Base-by-base conservation (phyloP, 2,113 vertebrate species). In the Aptenodytes patagonicus region DNA sequence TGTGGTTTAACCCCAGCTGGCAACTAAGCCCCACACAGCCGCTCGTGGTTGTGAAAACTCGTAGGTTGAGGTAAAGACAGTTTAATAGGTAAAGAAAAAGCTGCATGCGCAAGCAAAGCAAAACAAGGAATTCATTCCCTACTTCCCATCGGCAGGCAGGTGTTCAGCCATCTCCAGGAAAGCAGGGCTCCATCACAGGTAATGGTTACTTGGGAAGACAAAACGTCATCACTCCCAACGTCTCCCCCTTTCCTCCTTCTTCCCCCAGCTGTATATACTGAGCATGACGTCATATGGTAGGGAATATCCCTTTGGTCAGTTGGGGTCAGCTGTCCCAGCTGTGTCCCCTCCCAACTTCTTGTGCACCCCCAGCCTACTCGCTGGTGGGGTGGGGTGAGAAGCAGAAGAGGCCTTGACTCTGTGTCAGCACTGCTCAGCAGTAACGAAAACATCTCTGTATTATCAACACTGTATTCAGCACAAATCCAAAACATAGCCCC, bases 1-100 rank as follows among this genome's bases (percentile, higher is more conserved):
- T 2, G 0, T 18, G 17, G 5, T 66, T 32, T 58, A 34, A 58
- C 32, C 4, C 17, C 36, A 44, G 11, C 2, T 5, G 11, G 6
- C 10, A 66, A 60, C 32, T 73, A 66, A 58, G 36, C 22, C 10
- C 11, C 22, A 44, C 21, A 17, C 36, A 66, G 46, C 18, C 3
- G 1, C 24, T 40, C 2, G 0, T 16, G 42, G 42, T 42, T 42
- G 42, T 42, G 34, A 58, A n/a, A n/a, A 58, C 13, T 22, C 20
- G 6, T 58, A 6, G 34, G 32, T n/a, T 58, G 32, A 24, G 20
- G 15, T 22, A 58, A 58, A n/a, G 13, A 58, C 57, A n/a, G 12
- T 20, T 52, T 55, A 55, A 54, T 12, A 46, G 8, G 21, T 28
- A 79, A 79, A 70, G 38, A 7, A 79, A 62, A 52, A 61, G 32